Percentiles rank a stretch among this genome's conserved stretches.
Conservation (phyloP, 2,888 invertebrate species). For the Torymus aiolomorphi region DNA sequence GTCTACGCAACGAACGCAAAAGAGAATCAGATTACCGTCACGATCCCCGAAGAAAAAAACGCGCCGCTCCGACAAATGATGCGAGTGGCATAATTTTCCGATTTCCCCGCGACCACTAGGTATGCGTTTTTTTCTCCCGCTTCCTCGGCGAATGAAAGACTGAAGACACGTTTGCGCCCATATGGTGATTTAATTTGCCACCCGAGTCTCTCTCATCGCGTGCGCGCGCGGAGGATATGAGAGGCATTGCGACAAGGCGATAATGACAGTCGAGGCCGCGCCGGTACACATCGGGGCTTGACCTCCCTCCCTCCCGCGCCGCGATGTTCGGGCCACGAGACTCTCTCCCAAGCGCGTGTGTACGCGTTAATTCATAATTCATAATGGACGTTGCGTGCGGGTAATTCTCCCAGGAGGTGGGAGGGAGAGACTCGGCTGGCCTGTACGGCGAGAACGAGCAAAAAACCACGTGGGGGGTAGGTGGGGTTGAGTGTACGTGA, state of each 20-base stretch:
- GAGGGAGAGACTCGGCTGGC: slow-evolving; percentile 3
- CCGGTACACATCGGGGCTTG: neutral
- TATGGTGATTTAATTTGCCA: too few species aligned
- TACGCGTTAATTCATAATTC: slow-evolving; percentile 71
- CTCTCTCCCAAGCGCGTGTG: neutral
- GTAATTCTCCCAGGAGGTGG: slow-evolving; percentile 64
- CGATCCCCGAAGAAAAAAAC: too few species aligned
- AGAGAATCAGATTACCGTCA: too few species aligned
- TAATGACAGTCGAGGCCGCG: slow-evolving; percentile 14
- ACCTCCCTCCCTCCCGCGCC: neutral
- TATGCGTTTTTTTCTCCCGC: too few species aligned
- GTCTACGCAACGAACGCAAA: too few species aligned
- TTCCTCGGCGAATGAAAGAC: too few species aligned
- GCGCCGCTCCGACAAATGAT: too few species aligned
- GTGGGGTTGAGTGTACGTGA: neutral
- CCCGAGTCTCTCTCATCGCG: neutral
- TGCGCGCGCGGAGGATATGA: neutral
- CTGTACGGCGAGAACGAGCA: slow-evolving; percentile 3
- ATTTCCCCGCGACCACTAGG: too few species aligned
- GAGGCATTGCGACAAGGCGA: neutral
- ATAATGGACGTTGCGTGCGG: slow-evolving; percentile 70
- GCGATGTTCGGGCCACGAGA: neutral
- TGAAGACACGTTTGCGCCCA: too few species aligned
- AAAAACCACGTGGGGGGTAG: slow-evolving; percentile 2
- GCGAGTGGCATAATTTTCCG: too few species aligned